Conservation (phyloP, 1,140 invertebrate species). For the Conus ventricosus region DNA sequence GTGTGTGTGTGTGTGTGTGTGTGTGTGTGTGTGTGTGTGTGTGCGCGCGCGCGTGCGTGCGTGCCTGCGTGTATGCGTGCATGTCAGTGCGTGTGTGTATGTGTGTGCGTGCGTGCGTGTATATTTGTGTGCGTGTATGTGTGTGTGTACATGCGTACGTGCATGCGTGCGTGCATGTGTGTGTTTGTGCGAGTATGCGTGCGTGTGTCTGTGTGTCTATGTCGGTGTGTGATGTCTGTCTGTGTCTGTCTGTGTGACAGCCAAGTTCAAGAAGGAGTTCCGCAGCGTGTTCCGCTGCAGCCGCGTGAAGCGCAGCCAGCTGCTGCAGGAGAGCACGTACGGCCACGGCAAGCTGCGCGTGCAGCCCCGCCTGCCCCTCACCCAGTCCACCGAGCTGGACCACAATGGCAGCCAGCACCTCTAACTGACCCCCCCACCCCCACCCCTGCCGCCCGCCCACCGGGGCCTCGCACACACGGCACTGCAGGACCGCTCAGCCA, state of each 20-base stretch:
- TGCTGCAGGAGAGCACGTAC: conserved; percentile 38
- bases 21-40: no score
- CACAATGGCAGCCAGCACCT: conserved; percentile 31
- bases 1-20: no score
- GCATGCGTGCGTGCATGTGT: neutral
- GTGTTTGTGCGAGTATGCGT: neutral
- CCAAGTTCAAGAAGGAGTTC: conserved; percentile 40
- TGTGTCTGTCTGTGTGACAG: conserved; percentile 3
- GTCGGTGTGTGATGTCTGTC: neutral
- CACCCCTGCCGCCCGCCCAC: no score
- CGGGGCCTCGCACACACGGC: no score
- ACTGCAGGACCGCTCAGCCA: no score
- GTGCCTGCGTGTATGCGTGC: conserved; percentile 8
- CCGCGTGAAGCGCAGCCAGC: conserved; percentile 13
- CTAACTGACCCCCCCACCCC: neutral
- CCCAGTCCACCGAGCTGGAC: conserved; percentile 32
- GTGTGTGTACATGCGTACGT: neutral
- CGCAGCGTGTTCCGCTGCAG: conserved; percentile 33
- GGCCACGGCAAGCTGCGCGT: conserved; percentile 30
- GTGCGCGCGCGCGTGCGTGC: no score
- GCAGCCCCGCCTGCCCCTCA: conserved; percentile 27
- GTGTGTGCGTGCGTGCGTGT: neutral
- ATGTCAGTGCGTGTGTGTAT: neutral
- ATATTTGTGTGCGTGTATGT: conserved; percentile 14
- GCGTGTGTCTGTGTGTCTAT: neutral